A percentile compares a stretch with the other conserved stretches of the same genome.
Evolutionary conservation across 2,797 vertebrate genomes (phyloP).

Genomic region (Pseudochirops cupreus): DNA sequence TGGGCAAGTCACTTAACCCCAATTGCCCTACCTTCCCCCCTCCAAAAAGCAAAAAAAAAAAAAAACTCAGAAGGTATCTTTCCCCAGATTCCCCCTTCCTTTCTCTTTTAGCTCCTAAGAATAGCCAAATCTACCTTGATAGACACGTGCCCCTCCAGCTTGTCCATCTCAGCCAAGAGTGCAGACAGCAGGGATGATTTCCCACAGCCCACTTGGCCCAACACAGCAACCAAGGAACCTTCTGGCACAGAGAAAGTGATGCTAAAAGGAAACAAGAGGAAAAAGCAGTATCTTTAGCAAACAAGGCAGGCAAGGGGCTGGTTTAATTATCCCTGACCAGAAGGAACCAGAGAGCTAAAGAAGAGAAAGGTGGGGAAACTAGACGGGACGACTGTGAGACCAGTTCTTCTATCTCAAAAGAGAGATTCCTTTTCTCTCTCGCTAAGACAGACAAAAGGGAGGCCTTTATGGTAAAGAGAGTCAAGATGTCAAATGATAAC

Average conservation of each 20-base stretch:
- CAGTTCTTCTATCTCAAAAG: background rate
- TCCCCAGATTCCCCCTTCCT: background rate
- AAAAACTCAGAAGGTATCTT: background rate
- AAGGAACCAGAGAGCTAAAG: rapidly evolving
- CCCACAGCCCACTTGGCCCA: slow-evolving; percentile 96
- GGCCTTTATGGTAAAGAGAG: background rate
- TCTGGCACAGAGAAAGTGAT: slow-evolving; percentile 91
- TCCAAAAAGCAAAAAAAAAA: no score
- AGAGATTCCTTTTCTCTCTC: background rate
- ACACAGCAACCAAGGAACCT: slow-evolving; percentile 93
- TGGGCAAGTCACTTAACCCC: no score
- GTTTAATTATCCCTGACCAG: background rate
- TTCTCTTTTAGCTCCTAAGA: background rate
- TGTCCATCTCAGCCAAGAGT: slow-evolving; percentile 96
- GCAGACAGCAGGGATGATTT: slow-evolving; percentile 96
- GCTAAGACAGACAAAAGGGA: background rate
- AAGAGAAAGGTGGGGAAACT: background rate
- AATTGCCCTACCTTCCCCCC: no score
- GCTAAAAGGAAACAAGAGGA: slow-evolving; percentile 83
- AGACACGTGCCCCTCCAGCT: slow-evolving; percentile 90
- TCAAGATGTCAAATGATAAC: background rate
- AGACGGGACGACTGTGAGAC: background rate
- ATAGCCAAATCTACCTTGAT: slow-evolving; percentile 88
- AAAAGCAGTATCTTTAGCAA: background rate
- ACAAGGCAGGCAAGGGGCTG: background rate